phyloP scores from a whole-genome alignment of 1,140 invertebrate species.

The Choristoneura fumiferana region DNA sequence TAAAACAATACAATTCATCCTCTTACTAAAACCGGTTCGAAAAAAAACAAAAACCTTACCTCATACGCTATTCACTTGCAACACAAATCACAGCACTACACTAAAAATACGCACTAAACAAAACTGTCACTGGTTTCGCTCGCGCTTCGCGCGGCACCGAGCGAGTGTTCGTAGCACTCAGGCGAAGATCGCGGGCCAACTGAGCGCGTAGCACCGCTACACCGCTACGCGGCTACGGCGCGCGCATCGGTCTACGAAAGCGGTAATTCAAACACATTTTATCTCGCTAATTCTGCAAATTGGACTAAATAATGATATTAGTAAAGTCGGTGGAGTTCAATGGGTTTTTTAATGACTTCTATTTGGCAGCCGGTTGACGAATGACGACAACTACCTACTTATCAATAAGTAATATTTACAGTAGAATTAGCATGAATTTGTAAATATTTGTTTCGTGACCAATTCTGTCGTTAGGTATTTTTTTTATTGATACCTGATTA shows the following conservation, averaged over 20 bases:
- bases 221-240: conserved; percentile 46
- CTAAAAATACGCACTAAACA: conserved; percentile 5
- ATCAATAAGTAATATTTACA: too few species aligned
- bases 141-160: neutral
- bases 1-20: neutral
- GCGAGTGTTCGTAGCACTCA: neutral
- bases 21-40: too few species aligned
- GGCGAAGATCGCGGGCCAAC: conserved; percentile 34
- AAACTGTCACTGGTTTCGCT: conserved; percentile 16
- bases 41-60: neutral
- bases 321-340: conserved; percentile 24
- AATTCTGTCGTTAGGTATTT: too few species aligned
- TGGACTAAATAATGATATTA: conserved; percentile 73
- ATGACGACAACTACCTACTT: too few species aligned
- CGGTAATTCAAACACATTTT: conserved; percentile 70
- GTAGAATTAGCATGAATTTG: too few species aligned
- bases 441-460: too few species aligned
- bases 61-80: neutral
- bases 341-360: conserved; percentile 36
- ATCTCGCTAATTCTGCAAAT: conserved; percentile 72
- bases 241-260: conserved; percentile 63
- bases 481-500: too few species aligned
- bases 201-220: conserved; percentile 34
- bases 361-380: conserved; percentile 26
- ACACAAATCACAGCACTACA: conserved; percentile 17